Base-by-base conservation (phyloP, 2,113 vertebrate genomes). In the Leiothrix lutea region DNA sequence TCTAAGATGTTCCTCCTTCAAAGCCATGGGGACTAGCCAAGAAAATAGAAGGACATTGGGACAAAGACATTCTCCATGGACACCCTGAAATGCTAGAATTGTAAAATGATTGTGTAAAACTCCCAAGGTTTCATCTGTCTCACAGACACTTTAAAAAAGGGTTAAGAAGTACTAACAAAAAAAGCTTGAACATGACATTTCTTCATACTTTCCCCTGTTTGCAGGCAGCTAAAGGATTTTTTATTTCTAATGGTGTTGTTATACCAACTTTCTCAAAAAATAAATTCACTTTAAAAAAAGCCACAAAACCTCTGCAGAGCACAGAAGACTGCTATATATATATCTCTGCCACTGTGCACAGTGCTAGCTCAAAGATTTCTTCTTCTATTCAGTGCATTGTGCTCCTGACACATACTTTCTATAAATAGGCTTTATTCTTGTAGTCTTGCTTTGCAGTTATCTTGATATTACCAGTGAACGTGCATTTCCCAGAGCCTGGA, bases 401-500 rank as follows among this genome's bases (percentile, higher is more conserved):
- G 72, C 35, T 66, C 44, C 48, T 86, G 79, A 88, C 12, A 21
- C 65, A 57, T 20, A 31, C 70, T 53, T 80, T 85, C 96, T 93
- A 94, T 91, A 97, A 96, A 97, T 80, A 97, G 79, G 94, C 33
- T 92, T 44, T 13, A 8, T 36, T 86, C 84, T 24, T 24, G 84
- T 53, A 91, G 31, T 40, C 28, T 70, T 23, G 60, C 70, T 77
- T 86, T 94, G 40, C 77, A 77, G 72, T 92, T 96, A 81, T 29
- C 51, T 74, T 80, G 38, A 62, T 56, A 70, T 86, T 71, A 74
- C 47, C 81, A 58, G 23, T 80, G 61, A 95, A 92, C 12, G 18
- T 87, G 69, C 87, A 93, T 93, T 97, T 97, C 80, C 62, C 29
- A 5, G 79, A 85, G 44, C 40, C 60, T 75, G 88, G 53, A 70